phyloP scores from a whole-genome alignment of 2,113 vertebrate genomes.

The Neoarius graeffei region DNA sequence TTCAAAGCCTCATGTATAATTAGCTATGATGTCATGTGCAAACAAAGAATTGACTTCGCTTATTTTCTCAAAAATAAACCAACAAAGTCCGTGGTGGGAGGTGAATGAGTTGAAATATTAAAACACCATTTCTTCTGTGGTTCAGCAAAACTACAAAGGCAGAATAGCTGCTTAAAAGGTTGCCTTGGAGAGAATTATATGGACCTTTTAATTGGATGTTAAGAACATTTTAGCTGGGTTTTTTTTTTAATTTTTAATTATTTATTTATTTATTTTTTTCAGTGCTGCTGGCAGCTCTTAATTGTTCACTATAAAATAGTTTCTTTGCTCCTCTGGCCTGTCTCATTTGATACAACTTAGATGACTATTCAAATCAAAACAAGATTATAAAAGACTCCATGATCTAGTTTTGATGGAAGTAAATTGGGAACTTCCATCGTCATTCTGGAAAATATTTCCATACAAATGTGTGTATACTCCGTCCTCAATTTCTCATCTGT shows the following conservation, averaged over 20 bases:
- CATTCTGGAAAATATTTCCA: not conserved
- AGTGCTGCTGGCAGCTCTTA: not conserved
- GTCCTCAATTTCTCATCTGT: not conserved
- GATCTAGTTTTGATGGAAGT: not conserved
- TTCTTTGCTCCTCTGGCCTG: not conserved
- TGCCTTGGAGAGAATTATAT: conserved; percentile 26
- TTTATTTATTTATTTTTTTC: not conserved
- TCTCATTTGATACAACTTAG: not conserved
- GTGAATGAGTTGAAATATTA: not conserved
- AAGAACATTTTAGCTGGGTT: conserved; percentile 13
- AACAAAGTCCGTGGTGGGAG: not conserved
- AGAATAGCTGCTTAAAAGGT: conserved; percentile 2
- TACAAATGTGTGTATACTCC: not conserved
- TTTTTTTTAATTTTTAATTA: too few relatives aligned
- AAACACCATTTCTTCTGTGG: not conserved
- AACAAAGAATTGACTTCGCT: not conserved
- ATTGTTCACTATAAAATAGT: conserved; percentile 14
- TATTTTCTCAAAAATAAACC: not conserved
- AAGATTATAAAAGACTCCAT: not conserved
- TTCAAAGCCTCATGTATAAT: too few relatives aligned
- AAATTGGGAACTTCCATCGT: not conserved
- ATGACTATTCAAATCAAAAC: not conserved
- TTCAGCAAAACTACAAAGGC: conserved; percentile 7
- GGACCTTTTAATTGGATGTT: conserved; percentile 28
- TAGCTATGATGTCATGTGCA: too few relatives aligned